Conservation (phyloP, 2,888 invertebrate species). For the Syritta pipiens region DNA sequence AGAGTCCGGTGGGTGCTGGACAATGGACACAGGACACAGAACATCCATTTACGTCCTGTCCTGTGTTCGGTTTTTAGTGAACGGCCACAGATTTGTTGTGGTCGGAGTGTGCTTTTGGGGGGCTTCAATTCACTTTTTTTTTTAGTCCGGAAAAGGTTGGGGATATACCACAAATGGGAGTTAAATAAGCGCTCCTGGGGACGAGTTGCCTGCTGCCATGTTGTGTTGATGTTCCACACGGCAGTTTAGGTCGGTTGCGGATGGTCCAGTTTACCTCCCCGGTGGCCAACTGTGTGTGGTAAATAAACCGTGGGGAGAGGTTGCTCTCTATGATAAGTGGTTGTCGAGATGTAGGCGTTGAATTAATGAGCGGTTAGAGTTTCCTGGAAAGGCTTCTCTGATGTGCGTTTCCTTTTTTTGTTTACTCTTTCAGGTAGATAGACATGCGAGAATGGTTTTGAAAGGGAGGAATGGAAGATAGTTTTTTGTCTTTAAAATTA, state of each 20-base stretch:
- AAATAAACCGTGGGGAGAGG: neutral
- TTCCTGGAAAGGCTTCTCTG: neutral
- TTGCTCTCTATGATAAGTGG: neutral
- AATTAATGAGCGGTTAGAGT: conserved; percentile 9
- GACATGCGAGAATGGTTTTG: too few relatives aligned
- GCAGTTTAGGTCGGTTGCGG: neutral
- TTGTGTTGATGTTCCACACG: neutral
- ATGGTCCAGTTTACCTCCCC: conserved; percentile 13
- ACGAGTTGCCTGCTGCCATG: conserved; percentile 8
- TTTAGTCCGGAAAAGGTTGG: too few relatives aligned
- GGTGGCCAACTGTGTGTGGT: conserved; percentile 27
- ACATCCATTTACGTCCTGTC: conserved; percentile 22
- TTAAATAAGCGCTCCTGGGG: conserved; percentile 36
- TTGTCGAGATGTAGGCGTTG: neutral
- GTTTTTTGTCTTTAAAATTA: too few relatives aligned
- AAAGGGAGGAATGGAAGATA: too few relatives aligned
- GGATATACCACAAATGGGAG: conserved; percentile 33
- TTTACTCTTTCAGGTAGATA: conserved; percentile 55
- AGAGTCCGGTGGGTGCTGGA: too few relatives aligned
- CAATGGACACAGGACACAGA: too few relatives aligned
- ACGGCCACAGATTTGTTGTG: conserved; percentile 47
- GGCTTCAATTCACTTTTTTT: too few relatives aligned
- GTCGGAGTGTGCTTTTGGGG: neutral
- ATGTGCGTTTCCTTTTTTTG: neutral
- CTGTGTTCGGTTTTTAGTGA: neutral